Base-by-base conservation (phyloP, 2,113 vertebrate species). In the Salvelinus namaycush region DNA sequence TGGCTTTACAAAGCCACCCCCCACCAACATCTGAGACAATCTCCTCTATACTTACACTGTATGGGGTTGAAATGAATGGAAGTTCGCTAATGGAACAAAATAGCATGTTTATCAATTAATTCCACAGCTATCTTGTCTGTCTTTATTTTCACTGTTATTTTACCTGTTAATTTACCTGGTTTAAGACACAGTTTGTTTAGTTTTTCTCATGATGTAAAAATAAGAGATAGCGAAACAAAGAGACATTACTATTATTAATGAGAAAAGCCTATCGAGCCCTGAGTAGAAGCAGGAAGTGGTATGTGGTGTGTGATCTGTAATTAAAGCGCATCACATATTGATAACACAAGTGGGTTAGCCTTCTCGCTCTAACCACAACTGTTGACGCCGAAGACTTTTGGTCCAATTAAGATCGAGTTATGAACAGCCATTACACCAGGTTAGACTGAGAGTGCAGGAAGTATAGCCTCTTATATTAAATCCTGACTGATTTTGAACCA, bases 361-460 rank as follows among this genome's bases (percentile, higher is more conserved):
- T 69, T 80, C 81, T 77, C 69, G 13, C 73, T 71, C 12, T 8
- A 72, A 80, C 79, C 79, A 78, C 79, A 82, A 85, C 72, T 77
- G 76, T 74, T 76, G 68, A 80, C 75, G 81, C 83, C 76, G 77
- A 77, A 83, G 77, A 75, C 79, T 74, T 62, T 77, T 82, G 74
- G 77, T 70, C 81, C 77, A 85, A 85, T 87, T 87, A 85, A 75
- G 76, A 49, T 5, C 57, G 74, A 76, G 83, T 81, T 78, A 83
- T 81, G 80, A 77, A 79, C 72, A 70, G 76, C 83, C 79, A 81
- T 85, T 75, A 83, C 77, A 39, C 66, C 66, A 70, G 79, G 76
- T 79, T 78, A 82, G 78, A 68, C 78, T 73, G 76, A 82, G 84
- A 66, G 75, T 73, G n/a, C 44, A 82, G 82, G 81, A 85, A 85